Conservation (phyloP, 1,140 invertebrate genomes). For the Diabrotica undecimpunctata region DNA sequence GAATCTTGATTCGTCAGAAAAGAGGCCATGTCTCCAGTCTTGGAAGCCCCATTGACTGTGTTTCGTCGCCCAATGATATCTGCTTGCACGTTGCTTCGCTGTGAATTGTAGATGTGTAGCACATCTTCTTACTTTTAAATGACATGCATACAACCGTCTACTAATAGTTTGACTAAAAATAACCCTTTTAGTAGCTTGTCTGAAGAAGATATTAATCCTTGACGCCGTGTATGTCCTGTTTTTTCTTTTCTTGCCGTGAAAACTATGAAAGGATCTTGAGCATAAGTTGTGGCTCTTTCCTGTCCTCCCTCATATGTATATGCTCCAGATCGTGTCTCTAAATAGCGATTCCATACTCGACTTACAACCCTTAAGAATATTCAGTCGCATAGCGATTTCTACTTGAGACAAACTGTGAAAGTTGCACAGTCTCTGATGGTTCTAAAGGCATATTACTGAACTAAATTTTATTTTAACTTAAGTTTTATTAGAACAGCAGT, state of each 20-base stretch:
- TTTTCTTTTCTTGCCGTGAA: too few species aligned
- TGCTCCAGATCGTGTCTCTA: too few species aligned
- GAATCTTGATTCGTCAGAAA: background rate
- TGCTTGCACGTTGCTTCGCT: background rate
- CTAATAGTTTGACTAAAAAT: conserved; percentile 2
- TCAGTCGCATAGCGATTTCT: too few species aligned
- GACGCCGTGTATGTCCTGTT: background rate
- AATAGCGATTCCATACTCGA: background rate
- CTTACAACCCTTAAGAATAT: background rate
- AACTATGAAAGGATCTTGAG: background rate
- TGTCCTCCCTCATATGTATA: background rate
- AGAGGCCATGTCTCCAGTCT: background rate
- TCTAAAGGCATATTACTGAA: too few species aligned
- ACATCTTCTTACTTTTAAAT: conserved; percentile 4
- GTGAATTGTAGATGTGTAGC: background rate
- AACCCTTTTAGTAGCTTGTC: conserved; percentile 5
- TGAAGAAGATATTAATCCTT: conserved; percentile 1
- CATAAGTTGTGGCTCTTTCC: background rate
- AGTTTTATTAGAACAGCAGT: too few species aligned
- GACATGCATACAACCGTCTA: background rate
- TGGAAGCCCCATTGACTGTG: background rate
- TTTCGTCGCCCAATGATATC: background rate
- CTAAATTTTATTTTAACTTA: too few species aligned
- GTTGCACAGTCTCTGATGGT: too few species aligned
- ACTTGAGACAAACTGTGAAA: too few species aligned